A percentile compares a stretch with the other conserved stretches of the same genome.
Conservation (phyloP, 2,888 invertebrate genomes). For the Stictocephala bisonia region DNA sequence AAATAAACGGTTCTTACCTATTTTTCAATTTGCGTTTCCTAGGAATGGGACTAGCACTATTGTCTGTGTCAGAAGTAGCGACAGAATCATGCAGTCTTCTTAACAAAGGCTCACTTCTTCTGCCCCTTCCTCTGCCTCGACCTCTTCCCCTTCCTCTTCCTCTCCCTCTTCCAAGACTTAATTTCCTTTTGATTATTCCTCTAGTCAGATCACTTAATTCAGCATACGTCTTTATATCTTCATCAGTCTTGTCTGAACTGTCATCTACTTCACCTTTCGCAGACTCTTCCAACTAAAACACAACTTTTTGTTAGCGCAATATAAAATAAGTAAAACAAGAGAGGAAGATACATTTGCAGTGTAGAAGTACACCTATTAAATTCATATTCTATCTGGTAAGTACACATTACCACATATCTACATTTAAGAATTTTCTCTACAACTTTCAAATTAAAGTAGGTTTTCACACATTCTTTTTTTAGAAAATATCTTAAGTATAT, state of each 20-base stretch:
- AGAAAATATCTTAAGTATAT: no score
- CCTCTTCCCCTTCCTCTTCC: constrained; percentile 19
- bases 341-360: no score
- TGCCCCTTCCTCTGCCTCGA: background rate
- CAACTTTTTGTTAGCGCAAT: no score
- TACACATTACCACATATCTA: no score
- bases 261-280: constrained; percentile 24
- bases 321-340: no score
- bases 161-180: constrained; percentile 20
- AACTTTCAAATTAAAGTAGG: no score
- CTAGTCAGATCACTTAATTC: background rate
- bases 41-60: constrained; percentile 23
- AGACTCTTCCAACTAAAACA: background rate
- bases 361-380: no score
- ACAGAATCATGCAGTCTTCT: background rate
- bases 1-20: no score
- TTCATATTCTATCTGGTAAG: no score
- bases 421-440: no score
- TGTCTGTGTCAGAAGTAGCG: constrained; percentile 7
- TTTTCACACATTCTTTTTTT: no score
- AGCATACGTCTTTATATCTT: constrained; percentile 15
- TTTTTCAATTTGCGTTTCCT: constrained; percentile 28
- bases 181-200: background rate
- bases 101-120: no score
- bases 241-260: constrained; percentile 14